Evolutionary conservation across 2,888 invertebrate genomes (phyloP).

Genomic region (Macrosiphum euphorbiae): DNA sequence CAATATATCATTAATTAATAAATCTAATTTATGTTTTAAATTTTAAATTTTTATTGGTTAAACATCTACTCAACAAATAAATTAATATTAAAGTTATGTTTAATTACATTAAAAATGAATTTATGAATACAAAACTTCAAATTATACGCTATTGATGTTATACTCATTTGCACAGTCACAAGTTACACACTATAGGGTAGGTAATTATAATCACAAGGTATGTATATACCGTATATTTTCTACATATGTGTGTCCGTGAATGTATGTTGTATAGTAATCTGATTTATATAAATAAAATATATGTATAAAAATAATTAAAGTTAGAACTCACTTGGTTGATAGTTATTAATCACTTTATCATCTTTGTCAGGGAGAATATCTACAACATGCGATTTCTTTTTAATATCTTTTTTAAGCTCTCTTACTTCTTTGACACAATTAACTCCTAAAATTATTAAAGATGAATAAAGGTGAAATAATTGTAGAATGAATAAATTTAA

Average conservation of each 20-base stretch:
- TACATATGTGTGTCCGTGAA: neutral
- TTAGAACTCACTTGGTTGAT: slow-evolving; percentile 2
- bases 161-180: neutral
- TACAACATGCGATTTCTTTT: neutral
- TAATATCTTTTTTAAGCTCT: neutral
- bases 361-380: slow-evolving; percentile 10
- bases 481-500: neutral
- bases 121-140: neutral
- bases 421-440: neutral
- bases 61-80: neutral
- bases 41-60: neutral
- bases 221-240: neutral
- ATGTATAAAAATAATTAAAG: neutral
- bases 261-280: neutral
- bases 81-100: neutral
- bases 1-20: neutral
- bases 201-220: neutral
- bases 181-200: neutral
- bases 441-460: neutral
- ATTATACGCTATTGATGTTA: too few relatives aligned
- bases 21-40: neutral
- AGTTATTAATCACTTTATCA: neutral
- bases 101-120: neutral
- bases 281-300: neutral
- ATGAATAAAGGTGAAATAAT: neutral